Conservation (phyloP, 1,140 invertebrate species). For the Cyphomyrmex costatus region DNA sequence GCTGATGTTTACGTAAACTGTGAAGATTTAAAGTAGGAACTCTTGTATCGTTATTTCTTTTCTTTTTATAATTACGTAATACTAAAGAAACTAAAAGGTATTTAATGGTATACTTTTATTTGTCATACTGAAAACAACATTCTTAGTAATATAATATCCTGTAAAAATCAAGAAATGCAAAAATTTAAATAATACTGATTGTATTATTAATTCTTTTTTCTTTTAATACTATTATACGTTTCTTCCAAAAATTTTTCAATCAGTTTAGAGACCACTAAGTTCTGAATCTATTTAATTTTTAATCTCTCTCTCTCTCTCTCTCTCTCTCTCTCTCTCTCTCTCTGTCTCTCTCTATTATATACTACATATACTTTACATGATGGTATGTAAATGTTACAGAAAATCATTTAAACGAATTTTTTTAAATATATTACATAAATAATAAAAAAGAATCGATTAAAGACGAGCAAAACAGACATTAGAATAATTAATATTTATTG, state of each 20-base stretch:
- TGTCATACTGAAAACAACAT: background rate
- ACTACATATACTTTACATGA: conserved; percentile 7
- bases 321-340: too few relatives aligned
- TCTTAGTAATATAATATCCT: background rate
- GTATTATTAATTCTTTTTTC: background rate
- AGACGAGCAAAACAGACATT: too few relatives aligned
- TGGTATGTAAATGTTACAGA: conserved; percentile 13
- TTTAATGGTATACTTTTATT: background rate
- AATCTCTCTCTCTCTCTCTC: too few relatives aligned
- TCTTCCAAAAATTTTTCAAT: background rate
- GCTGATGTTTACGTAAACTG: conserved; percentile 8
- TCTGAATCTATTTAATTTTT: background rate
- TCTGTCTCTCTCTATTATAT: too few relatives aligned
- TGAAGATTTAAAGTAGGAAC: conserved; percentile 17
- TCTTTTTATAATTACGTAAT: background rate
- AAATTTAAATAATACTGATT: background rate
- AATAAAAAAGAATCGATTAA: too few relatives aligned
- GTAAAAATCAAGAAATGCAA: background rate
- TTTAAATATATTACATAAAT: conserved; percentile 30
- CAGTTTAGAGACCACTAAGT: background rate
- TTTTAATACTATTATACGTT: background rate
- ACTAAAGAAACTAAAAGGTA: background rate
- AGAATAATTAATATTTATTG: too few relatives aligned
- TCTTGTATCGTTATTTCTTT: background rate
- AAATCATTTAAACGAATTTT: conserved; percentile 27